Evolutionary conservation across 2,113 vertebrate genomes (phyloP).

Genomic region (Tyrannus savana): DNA sequence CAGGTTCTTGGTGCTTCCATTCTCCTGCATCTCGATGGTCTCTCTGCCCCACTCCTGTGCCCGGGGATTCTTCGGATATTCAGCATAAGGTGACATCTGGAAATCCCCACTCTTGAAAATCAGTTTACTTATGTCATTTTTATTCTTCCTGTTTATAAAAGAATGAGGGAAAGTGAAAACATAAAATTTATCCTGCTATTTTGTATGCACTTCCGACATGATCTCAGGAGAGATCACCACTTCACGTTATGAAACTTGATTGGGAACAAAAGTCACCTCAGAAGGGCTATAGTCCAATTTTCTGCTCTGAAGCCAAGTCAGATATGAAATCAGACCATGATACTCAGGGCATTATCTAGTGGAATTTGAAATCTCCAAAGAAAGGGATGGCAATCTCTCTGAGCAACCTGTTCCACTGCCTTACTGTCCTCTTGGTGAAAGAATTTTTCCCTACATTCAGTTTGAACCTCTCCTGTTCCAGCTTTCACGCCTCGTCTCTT

Average conservation of each 20-base stretch:
- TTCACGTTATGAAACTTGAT: not conserved
- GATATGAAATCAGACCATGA: not conserved
- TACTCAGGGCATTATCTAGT: not conserved
- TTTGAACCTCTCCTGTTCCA: not conserved
- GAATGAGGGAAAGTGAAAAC: constrained; percentile 38
- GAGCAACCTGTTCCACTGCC: not conserved
- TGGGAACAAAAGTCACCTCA: not conserved
- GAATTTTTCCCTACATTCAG: not conserved
- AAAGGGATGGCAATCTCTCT: not conserved
- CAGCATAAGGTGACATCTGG: constrained; percentile 94
- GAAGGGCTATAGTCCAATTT: not conserved
- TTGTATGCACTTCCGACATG: not conserved
- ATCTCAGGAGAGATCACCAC: not conserved
- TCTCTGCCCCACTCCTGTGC: constrained; percentile 95
- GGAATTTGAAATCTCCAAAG: not conserved
- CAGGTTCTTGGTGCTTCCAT: constrained; percentile 98
- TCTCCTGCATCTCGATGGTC: constrained; percentile 98
- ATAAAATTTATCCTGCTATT: not conserved
- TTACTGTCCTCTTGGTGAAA: not conserved
- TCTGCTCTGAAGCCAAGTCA: not conserved
- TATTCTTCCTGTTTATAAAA: constrained; percentile 86
- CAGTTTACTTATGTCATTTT: constrained; percentile 98
- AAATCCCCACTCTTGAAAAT: constrained; percentile 98
- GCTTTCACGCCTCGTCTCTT: not conserved
- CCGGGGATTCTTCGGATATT: constrained; percentile 91